A percentile compares a stretch with the other conserved stretches of the same genome.
Conservation (phyloP, 2,113 vertebrate genomes). For the Chaetodon auriga region DNA sequence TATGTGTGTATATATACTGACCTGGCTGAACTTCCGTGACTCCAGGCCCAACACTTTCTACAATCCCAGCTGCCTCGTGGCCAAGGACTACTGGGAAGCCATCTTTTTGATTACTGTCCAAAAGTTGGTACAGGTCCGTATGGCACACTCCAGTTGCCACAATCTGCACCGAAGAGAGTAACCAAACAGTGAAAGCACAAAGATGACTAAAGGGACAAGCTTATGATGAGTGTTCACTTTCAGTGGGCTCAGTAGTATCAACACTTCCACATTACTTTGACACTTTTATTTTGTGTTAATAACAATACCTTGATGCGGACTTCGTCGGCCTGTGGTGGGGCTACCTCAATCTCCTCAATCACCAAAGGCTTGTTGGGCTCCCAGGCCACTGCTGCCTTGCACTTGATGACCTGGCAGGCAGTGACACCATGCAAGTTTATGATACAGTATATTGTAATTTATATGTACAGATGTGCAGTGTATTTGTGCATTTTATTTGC, state of each 20-base stretch:
- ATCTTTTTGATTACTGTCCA: conserved; percentile 64
- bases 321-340: conserved; percentile 87
- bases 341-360: conserved; percentile 91
- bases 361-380: conserved; percentile 86
- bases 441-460: too few relatives aligned
- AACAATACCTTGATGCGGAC: conserved; percentile 88
- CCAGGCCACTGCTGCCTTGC: conserved; percentile 90
- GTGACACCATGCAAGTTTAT: background rate
- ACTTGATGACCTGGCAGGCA: conserved; percentile 88
- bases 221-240: background rate
- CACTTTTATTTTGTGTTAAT: background rate
- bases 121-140: conserved; percentile 83
- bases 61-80: conserved; percentile 88
- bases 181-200: background rate
- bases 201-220: background rate
- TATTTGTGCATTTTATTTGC: too few relatives aligned
- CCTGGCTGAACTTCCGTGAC: conserved; percentile 88
- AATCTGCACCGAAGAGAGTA: conserved; percentile 79
- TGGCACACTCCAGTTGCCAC: conserved; percentile 88
- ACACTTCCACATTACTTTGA: background rate
- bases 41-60: conserved; percentile 89
- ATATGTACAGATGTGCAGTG: too few relatives aligned
- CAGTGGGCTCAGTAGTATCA: background rate
- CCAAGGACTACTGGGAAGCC: conserved; percentile 88
- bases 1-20: background rate